Evolutionary conservation across 2,888 invertebrate genomes (phyloP).

Genomic region (Synergus laeviventris): DNA sequence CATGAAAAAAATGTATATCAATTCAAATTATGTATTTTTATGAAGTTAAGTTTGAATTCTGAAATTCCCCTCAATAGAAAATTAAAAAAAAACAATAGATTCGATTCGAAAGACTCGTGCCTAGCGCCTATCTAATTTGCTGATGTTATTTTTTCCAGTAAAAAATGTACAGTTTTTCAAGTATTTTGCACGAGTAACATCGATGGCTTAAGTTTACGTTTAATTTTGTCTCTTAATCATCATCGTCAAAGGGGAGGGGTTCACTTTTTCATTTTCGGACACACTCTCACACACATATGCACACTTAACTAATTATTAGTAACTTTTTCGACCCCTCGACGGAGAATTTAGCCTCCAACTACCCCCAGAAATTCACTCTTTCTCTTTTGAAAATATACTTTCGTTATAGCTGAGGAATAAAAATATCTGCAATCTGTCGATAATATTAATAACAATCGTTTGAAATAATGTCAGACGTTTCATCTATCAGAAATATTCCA

Average conservation of each 20-base stretch:
- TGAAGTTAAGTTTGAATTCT: not conserved
- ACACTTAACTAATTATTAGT: conserved; percentile 59
- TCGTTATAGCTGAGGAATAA: conserved; percentile 33
- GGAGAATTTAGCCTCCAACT: conserved; percentile 32
- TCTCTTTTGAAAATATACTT: conserved; percentile 39
- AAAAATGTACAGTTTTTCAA: conserved; percentile 71
- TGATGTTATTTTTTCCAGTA: conserved; percentile 53
- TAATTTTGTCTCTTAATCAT: conserved; percentile 43
- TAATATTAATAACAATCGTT: conserved; percentile 29
- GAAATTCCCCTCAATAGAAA: not conserved
- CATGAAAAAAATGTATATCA: not conserved
- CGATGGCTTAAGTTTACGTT: conserved; percentile 69
- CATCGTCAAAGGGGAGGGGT: conserved; percentile 44
- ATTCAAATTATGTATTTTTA: not conserved
- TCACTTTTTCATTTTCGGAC: conserved; percentile 50
- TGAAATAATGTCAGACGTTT: conserved; percentile 1
- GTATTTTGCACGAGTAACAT: conserved; percentile 73
- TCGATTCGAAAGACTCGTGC: conserved; percentile 25
- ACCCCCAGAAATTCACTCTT: conserved; percentile 43
- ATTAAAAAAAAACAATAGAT: conserved; percentile 10
- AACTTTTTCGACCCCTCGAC: conserved; percentile 56
- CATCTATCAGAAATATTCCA: not conserved
- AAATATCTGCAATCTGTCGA: conserved; percentile 41
- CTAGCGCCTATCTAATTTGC: conserved; percentile 23
- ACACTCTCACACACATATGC: conserved; percentile 54